Conservation (phyloP, 1,140 invertebrate genomes). For the Elymnias hypermnestra region DNA sequence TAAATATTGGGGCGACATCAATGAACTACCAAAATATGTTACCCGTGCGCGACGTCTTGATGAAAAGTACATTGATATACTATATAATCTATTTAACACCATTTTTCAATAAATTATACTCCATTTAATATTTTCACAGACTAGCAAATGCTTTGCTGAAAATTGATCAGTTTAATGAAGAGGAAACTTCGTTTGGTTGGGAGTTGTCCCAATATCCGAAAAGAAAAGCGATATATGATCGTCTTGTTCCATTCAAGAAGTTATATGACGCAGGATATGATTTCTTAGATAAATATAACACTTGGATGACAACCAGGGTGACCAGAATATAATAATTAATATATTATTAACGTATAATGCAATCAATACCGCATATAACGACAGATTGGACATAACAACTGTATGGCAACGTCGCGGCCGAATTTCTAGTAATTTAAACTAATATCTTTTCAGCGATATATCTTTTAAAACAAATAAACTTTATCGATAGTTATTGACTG, state of each 20-base stretch:
- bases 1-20: constrained; percentile 92
- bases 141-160: constrained; percentile 83
- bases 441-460: no score
- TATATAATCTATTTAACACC: no score
- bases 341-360: no score
- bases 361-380: no score
- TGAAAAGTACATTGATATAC: no score
- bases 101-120: no score
- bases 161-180: constrained; percentile 94
- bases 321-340: no score
- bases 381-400: no score
- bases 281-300: constrained; percentile 88
- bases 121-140: constrained; percentile 32
- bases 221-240: constrained; percentile 84
- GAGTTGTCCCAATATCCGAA: constrained; percentile 92
- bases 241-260: constrained; percentile 89
- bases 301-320: constrained; percentile 87
- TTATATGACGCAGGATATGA: constrained; percentile 92
- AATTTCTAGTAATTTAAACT: no score
- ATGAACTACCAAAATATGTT: constrained; percentile 90
- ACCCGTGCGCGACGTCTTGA: constrained; percentile 87
- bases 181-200: constrained; percentile 94
- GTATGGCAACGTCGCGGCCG: no score
- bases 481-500: no score
- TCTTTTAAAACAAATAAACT: no score